Percentiles rank a stretch among this genome's conserved stretches.
These are phyloP conservation scores for Myotis davidii DNA, from an alignment of 2,113 vertebrate genomes.

Conservation along the genomic window DNA sequence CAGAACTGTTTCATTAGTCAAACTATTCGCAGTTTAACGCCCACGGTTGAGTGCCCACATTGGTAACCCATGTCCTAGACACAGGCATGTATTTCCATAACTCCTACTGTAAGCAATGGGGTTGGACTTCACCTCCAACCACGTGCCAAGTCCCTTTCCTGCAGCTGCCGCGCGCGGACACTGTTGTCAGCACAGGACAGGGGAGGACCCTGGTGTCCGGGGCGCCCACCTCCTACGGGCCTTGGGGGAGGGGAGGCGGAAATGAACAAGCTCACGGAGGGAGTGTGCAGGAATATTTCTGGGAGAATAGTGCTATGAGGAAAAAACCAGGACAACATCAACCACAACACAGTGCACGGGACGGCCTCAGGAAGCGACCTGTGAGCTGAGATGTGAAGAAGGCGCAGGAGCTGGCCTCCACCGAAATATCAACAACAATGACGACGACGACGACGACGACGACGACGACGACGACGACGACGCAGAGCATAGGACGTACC, in stretches of 20 bases:
- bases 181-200: accelerated
- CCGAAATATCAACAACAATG: neutral
- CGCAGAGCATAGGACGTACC: constrained; percentile 82
- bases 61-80: neutral
- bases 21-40: neutral
- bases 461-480: accelerated
- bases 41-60: neutral
- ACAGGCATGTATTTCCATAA: neutral
- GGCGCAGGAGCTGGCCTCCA: neutral
- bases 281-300: accelerated
- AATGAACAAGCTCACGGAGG: neutral
- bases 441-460: accelerated
- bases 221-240: accelerated
- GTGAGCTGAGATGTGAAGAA: accelerated
- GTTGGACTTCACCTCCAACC: too few species aligned
- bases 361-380: neutral
- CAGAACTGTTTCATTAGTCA: neutral
- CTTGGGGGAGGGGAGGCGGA: neutral
- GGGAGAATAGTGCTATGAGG: accelerated
- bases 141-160: neutral
- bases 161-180: neutral
- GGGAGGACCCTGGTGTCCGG: neutral
- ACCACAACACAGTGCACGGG: neutral
- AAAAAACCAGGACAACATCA: accelerated
- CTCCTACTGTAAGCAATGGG: neutral